phyloP scores from a whole-genome alignment of 2,888 invertebrate species.

The Polylopha cassiicola region DNA sequence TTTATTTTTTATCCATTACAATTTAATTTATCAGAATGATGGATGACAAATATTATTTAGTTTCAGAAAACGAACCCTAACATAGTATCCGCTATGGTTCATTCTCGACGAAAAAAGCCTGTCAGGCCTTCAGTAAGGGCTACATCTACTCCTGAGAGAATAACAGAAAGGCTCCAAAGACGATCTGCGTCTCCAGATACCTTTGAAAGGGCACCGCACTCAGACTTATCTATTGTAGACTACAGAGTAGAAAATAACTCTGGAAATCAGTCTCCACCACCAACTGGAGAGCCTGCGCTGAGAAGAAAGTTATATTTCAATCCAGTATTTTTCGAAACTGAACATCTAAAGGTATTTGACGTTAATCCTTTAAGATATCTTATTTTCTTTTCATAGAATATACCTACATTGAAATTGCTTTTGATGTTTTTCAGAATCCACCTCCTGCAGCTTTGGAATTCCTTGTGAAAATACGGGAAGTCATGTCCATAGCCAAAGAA shows the following conservation, averaged over 20 bases:
- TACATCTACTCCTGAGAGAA: constrained; percentile 45
- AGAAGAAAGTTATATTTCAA: constrained; percentile 91
- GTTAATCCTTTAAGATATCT: constrained; percentile 2
- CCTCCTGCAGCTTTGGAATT: constrained; percentile 95
- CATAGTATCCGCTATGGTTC: constrained; percentile 66
- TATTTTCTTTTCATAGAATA: constrained; percentile 9
- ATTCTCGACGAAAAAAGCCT: constrained; percentile 59
- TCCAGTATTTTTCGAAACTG: constrained; percentile 93
- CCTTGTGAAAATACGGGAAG: constrained; percentile 90
- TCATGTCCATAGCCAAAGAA: constrained; percentile 91
- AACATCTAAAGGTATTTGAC: constrained; percentile 83
- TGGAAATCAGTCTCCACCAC: constrained; percentile 46
- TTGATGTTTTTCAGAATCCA: constrained; percentile 83
- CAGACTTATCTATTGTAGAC: constrained; percentile 67
- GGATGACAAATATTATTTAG: constrained; percentile 27
- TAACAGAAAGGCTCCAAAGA: constrained; percentile 53
- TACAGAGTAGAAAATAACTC: constrained; percentile 52
- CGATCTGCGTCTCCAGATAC: constrained; percentile 63
- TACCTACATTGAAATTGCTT: constrained; percentile 4
- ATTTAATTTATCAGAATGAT: background rate
- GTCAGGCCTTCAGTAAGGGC: constrained; percentile 47
- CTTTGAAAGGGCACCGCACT: constrained; percentile 67
- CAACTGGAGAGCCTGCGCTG: constrained; percentile 61
- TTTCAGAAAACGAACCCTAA: constrained; percentile 62
- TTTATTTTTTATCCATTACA: constrained; percentile 12